Percentiles rank a stretch among this genome's conserved stretches.
These are phyloP conservation scores for Berghia stephanieae DNA, from an alignment of 1,140 invertebrate species.

Conservation along the genomic window DNA sequence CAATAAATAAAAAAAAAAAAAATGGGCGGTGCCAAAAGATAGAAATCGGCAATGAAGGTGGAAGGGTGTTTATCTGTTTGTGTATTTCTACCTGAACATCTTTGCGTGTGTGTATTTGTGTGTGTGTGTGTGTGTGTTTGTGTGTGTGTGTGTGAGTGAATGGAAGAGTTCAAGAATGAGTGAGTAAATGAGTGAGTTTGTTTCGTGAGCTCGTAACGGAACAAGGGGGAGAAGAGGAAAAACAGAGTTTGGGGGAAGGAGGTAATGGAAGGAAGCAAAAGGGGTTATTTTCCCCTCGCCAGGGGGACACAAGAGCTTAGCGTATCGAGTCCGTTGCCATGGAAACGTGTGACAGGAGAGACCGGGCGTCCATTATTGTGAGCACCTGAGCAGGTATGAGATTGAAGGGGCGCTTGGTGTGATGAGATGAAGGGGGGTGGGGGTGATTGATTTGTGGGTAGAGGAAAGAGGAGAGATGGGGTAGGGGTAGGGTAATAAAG, in stretches of 20 bases:
- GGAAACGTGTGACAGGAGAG: constrained; percentile 23
- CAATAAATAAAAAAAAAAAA: too few relatives aligned
- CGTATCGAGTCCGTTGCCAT: constrained; percentile 31
- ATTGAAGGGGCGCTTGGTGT: background rate
- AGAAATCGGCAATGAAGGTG: too few relatives aligned
- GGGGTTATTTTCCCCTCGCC: too few relatives aligned
- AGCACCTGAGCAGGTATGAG: constrained; percentile 28
- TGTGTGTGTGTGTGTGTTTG: too few relatives aligned
- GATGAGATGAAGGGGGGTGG: background rate
- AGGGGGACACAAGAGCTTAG: constrained; percentile 21
- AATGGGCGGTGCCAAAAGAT: too few relatives aligned
- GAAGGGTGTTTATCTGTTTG: too few relatives aligned
- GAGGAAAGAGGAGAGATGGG: background rate
- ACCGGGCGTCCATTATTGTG: constrained; percentile 26
- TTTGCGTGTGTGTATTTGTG: too few relatives aligned
- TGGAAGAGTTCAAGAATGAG: background rate
- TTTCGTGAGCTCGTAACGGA: background rate
- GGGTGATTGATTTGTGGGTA: background rate
- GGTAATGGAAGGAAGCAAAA: background rate
- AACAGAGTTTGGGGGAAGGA: background rate
- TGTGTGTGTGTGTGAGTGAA: too few relatives aligned
- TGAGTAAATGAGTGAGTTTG: background rate
- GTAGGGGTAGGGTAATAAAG: background rate
- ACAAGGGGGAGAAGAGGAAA: background rate
- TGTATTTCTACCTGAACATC: too few relatives aligned